phyloP scores from a whole-genome alignment of 1,140 invertebrate genomes.

The Venustaconcha ellipsiformis region DNA sequence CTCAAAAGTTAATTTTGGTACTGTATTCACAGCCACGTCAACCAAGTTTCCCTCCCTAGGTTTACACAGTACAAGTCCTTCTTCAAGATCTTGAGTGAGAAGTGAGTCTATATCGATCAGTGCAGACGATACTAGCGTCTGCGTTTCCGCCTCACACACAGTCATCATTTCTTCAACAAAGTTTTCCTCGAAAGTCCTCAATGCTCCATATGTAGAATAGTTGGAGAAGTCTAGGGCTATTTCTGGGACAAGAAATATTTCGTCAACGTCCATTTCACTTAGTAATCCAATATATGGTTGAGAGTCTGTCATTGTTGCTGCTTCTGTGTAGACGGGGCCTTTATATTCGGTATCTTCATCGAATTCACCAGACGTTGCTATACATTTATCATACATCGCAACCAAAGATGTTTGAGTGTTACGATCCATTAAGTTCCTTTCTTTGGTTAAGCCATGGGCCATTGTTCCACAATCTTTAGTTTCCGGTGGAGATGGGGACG shows the following conservation, averaged over 20 bases:
- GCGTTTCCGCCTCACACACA: constrained; percentile 48
- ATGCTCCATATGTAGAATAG: constrained; percentile 33
- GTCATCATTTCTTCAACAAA: constrained; percentile 35
- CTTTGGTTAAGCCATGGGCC: constrained; percentile 47
- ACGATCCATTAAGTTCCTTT: constrained; percentile 16
- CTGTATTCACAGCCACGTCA: constrained; percentile 55
- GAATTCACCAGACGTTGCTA: constrained; percentile 47
- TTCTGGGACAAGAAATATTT: constrained; percentile 58
- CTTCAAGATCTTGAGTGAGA: not conserved
- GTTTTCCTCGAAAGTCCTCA: constrained; percentile 38
- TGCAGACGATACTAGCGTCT: constrained; percentile 40
- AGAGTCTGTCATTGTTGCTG: constrained; percentile 62
- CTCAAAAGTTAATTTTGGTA: constrained; percentile 55
- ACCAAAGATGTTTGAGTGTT: constrained; percentile 48
- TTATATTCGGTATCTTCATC: constrained; percentile 31
- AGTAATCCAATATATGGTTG: constrained; percentile 61
- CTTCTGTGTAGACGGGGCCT: constrained; percentile 42
- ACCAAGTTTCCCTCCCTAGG: constrained; percentile 31
- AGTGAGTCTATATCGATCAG: constrained; percentile 17
- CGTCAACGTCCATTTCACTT: constrained; percentile 62
- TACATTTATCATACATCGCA: constrained; percentile 49
- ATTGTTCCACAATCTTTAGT: constrained; percentile 55
- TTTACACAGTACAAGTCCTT: constrained; percentile 5
- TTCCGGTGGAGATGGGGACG: constrained; percentile 28
- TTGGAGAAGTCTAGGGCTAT: constrained; percentile 51